phyloP scores from a whole-genome alignment of 2,888 invertebrate genomes.

The Geotrupes spiniger region DNA sequence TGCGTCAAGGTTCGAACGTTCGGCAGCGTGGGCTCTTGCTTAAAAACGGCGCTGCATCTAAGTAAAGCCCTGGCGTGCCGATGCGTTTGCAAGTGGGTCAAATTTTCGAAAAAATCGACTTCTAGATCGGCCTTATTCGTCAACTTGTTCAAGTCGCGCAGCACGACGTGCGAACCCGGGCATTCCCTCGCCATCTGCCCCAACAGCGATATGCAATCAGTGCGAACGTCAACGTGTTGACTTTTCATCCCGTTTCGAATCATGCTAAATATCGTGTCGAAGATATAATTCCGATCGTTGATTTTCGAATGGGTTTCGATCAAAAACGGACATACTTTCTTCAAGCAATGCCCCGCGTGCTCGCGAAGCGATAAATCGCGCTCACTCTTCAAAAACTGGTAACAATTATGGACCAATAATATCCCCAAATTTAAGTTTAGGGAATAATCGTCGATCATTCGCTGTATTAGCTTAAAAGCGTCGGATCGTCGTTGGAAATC shows the following conservation, averaged over 20 bases:
- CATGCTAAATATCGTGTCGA: constrained; percentile 70
- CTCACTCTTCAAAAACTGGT: constrained; percentile 71
- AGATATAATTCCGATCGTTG: constrained; percentile 62
- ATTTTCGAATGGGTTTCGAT: constrained; percentile 56
- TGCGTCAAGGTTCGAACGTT: constrained; percentile 73
- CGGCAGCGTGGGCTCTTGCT: constrained; percentile 59
- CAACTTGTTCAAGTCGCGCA: constrained; percentile 67
- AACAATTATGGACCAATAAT: constrained; percentile 78
- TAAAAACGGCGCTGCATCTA: constrained; percentile 68
- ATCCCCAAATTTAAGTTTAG: constrained; percentile 66
- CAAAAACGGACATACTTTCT: constrained; percentile 64
- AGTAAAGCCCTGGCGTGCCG: constrained; percentile 79
- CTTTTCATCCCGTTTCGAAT: constrained; percentile 71
- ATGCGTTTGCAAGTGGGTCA: constrained; percentile 83
- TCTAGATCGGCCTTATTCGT: constrained; percentile 73
- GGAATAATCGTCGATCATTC: constrained; percentile 51
- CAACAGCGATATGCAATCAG: constrained; percentile 77
- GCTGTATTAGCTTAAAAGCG: constrained; percentile 69
- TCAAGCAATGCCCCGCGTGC: constrained; percentile 71
- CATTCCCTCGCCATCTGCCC: constrained; percentile 75
- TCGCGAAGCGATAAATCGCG: constrained; percentile 83
- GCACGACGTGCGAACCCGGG: constrained; percentile 64
- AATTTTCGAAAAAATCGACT: constrained; percentile 93
- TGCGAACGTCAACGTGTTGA: constrained; percentile 68
- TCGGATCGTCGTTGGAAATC: constrained; percentile 81